Base-by-base conservation (phyloP, 2,888 invertebrate species). In the Scaeva pyrastri region DNA sequence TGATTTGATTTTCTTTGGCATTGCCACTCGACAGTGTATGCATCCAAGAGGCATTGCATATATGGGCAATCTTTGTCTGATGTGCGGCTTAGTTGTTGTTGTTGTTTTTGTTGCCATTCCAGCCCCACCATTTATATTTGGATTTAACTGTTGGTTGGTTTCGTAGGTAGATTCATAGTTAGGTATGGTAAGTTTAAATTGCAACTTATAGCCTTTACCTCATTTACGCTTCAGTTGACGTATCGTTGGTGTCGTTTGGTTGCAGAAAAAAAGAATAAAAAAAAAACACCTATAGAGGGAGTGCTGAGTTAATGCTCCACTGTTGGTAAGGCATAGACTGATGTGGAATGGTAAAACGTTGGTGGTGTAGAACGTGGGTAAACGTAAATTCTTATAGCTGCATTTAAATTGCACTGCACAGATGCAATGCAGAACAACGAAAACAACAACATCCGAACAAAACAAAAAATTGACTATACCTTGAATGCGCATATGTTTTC, bases 161-260 rank as follows among this genome's bases (percentile, higher is more conserved):
- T 31, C 1, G 6, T 31, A 31, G 31, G 31, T 7, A 31, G 31
- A 8, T 31, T 7, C 6, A 2, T 5, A 50, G 10, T 2, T n/a
- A 11, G 1, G 1, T 12, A 21, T 39, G 21, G 11, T 52, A 52
- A 12, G 21, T 12, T 5, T 36, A 21, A 4, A 56, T 56, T 43
- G 56, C 56, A 41, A 52, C 10, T 64, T 60, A 74, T 73, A 86
- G 86, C 82, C 74, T 77, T 86, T 86, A 81, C 77, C 86, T 74
- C 77, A 80, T 86, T 77, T 71, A 78, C 74, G 82, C 86, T 82
- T 82, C 70, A 78, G 74, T 82, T 78, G 74, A 39, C 56, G 68
- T 39, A 48, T 36, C 23, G 50, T 23, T 39, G n/a, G 31, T 21
- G 68, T 70, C 72, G 73, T 55, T 62, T 31, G 6, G 31, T 31